Percentiles rank a stretch among this genome's conserved stretches.
phyloP scores from a whole-genome alignment of 1,140 invertebrate genomes.

The Lepidurus packardi region DNA sequence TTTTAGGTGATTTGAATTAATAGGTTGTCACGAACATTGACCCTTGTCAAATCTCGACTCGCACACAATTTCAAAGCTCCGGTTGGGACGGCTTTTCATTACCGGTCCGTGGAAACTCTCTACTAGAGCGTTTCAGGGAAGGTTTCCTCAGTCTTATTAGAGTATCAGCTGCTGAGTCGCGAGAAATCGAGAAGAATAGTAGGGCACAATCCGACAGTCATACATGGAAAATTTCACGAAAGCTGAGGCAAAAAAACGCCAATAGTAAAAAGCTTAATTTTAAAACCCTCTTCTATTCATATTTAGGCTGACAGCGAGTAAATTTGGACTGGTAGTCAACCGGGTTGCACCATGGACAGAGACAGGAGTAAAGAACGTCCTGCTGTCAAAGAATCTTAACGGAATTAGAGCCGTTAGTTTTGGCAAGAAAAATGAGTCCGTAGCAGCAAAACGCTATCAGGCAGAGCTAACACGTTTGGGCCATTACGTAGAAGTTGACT shows the following conservation, averaged over 20 bases:
- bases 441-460: constrained; percentile 27
- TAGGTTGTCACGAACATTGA: not conserved
- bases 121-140: not conserved
- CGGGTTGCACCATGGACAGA: not conserved
- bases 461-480: not conserved
- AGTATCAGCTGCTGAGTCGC: constrained; percentile 26
- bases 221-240: not conserved
- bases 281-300: not conserved
- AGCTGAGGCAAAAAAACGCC: not conserved
- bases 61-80: not conserved
- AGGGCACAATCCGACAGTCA: not conserved
- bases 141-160: not conserved
- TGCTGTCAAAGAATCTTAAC: not conserved
- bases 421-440: constrained; percentile 18
- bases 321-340: constrained; percentile 23
- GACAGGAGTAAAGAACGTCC: constrained; percentile 14
- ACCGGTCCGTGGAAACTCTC: not conserved
- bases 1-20: not conserved
- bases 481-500: not conserved
- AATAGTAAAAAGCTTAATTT: not conserved
- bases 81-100: not conserved
- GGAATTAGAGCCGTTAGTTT: not conserved
- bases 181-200: constrained; percentile 26
- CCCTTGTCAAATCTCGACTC: not conserved
- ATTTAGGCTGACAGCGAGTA: constrained; percentile 25